Evolutionary conservation across 2,888 invertebrate genomes (phyloP).

Genomic region (Dicyrtomina minuta): DNA sequence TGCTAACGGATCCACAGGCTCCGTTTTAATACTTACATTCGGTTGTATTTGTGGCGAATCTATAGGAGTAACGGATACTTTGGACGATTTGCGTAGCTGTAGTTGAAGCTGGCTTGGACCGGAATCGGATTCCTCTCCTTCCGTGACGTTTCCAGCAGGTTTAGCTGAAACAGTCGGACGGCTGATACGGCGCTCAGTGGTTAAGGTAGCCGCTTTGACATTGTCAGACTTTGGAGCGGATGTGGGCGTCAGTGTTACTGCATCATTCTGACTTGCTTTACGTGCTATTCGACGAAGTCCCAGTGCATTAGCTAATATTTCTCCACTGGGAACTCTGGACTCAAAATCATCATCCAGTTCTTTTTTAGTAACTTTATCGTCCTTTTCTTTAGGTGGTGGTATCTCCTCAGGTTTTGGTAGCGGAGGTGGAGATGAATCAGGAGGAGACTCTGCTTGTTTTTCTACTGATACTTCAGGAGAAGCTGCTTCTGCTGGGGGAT

Average conservation of each 20-base stretch:
- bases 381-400: not conserved
- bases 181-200: not conserved
- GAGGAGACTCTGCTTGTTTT: not conserved
- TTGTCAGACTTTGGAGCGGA: not conserved
- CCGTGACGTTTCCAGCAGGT: no score
- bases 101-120: not conserved
- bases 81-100: not conserved
- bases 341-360: slow-evolving; percentile 40
- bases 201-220: not conserved
- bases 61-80: not conserved
- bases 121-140: slow-evolving; percentile 8
- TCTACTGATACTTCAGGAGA: no score
- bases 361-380: slow-evolving; percentile 16
- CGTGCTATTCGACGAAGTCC: slow-evolving; percentile 38
- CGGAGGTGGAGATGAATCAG: not conserved
- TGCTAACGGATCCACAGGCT: slow-evolving; percentile 28
- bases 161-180: not conserved
- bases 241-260: not conserved
- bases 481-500: slow-evolving; percentile 36
- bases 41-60: not conserved
- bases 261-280: slow-evolving; percentile 18
- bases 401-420: not conserved
- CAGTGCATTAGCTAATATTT: slow-evolving; percentile 50
- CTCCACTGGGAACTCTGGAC: slow-evolving; percentile 33
- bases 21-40: slow-evolving; percentile 1